Conservation (phyloP, 2,113 vertebrate species). For the Pycnonotus jocosus region DNA sequence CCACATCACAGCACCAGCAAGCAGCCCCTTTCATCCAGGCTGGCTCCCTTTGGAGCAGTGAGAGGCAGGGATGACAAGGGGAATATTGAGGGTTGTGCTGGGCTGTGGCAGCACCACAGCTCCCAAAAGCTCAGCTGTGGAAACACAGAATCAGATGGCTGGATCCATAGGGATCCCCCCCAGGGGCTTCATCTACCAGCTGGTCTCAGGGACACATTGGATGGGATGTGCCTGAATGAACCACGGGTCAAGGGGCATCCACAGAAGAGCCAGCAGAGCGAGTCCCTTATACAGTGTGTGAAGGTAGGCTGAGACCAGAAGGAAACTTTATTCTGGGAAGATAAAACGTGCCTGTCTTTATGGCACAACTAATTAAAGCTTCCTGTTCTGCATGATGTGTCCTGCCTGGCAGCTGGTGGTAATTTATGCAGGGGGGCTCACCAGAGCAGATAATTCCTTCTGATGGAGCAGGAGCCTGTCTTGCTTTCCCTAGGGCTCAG, state of each 20-base stretch:
- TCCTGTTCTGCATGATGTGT: not conserved
- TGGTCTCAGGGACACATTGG: constrained; percentile 42
- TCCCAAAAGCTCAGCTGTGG: not conserved
- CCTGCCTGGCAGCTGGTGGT: not conserved
- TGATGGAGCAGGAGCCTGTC: not conserved
- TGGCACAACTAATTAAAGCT: not conserved
- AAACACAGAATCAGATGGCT: not conserved
- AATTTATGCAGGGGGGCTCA: not conserved
- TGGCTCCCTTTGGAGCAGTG: not conserved
- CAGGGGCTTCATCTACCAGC: not conserved
- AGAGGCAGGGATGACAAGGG: not conserved
- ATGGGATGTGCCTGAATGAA: constrained; percentile 6
- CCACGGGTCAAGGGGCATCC: not conserved
- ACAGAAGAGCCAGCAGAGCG: not conserved
- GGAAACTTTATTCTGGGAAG: not conserved
- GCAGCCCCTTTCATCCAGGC: not conserved
- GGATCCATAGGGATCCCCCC: not conserved
- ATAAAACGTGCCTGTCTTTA: not conserved
- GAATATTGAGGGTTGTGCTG: not conserved
- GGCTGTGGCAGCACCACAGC: not conserved
- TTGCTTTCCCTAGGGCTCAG: not conserved
- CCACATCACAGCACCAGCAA: not conserved
- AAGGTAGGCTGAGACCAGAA: constrained; percentile 71
- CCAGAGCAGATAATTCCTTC: not conserved
- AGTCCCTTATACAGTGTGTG: constrained; percentile 79